Base-by-base conservation (phyloP, 2,888 invertebrate species). In the Leptinotarsa juncta region DNA sequence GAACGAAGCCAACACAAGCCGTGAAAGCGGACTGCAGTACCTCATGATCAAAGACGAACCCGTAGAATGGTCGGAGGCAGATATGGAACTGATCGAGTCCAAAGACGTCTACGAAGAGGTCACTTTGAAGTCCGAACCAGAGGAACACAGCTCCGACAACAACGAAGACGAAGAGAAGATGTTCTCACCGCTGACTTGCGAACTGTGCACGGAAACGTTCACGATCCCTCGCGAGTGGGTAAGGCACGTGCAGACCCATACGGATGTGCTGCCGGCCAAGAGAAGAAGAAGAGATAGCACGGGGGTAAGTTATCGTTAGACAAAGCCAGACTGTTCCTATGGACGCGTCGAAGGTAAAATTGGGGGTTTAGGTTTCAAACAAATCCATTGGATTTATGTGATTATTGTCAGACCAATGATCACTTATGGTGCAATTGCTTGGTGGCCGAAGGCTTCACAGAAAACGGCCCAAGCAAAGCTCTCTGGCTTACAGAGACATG, bases 191-290 rank as follows among this genome's bases (percentile, higher is more conserved):
- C 88, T 95, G 80, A 92, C 94, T 15, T 96, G 96, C 87, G 95
- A 96, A 87, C 90, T 95, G 85, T 96, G 96, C 87, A 93, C 94
- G 83, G 94, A 94, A 89, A 93, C 94, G 79, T 96, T 95, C 88
- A 93, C 93, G 71, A 90, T 94, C 83, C 95, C 95, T 73, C 94
- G 93, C 18, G 94, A 94, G 76, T 94, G 95, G 94, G 95, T 95
- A 78, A 91, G 94, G 50, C 96, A 96, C 87, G 94, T 95, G 85
- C 94, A 95, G 88, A 91, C 91, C 3, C 96, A 96, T 87, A 93
- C 94, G 2, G 92, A 92, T 83, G 89, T 90, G 88, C 86, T 89
- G 71, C 88, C 88, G 72, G 90, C 89, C 68, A 90, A 92, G 83
- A 84, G 91, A 85, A 90, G 91, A 86, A 85, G 93, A 86, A 90